Base-by-base conservation (phyloP, 2,113 vertebrate genomes). In the Puntigrus tetrazona region DNA sequence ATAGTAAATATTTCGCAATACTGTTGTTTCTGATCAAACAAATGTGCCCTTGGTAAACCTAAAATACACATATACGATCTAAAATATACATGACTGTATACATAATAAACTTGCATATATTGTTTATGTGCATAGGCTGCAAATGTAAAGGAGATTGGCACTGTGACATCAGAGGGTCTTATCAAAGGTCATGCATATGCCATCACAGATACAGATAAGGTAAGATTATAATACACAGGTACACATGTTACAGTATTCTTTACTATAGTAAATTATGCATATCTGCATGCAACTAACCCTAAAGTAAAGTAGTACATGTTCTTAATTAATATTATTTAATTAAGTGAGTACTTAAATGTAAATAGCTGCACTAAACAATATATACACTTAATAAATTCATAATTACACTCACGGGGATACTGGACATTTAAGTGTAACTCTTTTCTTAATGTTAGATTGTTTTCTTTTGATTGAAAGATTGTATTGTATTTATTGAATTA, bases 141-240 rank as follows among this genome's bases (percentile, higher is more conserved):
- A 7, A 93, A 2, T 79, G 72, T 83, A 57, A 36, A 1, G 8
- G 95, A 95, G 2, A 80, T 95, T 3, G 92, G 94, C 7, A 88
- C 86, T 43, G 92, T 94, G 87, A 94, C 92, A 1, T 77, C 63
- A 63, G 83, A 94, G 0, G 94, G 95, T 11, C 89, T 96, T 84
- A 83, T 96, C 29, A 93, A 89, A 86, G 94, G 94, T 70, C 95
- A 96, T 1, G 94, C 95, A 1, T 96, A 96, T 6, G 92, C 95
- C 36, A 94, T 95, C 87, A 94, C 94, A 0, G 92, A 91, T 81
- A 92, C 91, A 0, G 89, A 93, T 74, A 92, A 90, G 92, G 95
- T 88, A 75, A 18, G 43, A 11, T 27, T 18, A 31, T 29, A 11
- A 31, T 2, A 13, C 38, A 27, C 59, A 63, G 1, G 43, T 13